Evolutionary conservation across 2,888 invertebrate species (phyloP), one percentile per base, ranked within the genome.

Genomic region (Xanthia togata): DNA sequence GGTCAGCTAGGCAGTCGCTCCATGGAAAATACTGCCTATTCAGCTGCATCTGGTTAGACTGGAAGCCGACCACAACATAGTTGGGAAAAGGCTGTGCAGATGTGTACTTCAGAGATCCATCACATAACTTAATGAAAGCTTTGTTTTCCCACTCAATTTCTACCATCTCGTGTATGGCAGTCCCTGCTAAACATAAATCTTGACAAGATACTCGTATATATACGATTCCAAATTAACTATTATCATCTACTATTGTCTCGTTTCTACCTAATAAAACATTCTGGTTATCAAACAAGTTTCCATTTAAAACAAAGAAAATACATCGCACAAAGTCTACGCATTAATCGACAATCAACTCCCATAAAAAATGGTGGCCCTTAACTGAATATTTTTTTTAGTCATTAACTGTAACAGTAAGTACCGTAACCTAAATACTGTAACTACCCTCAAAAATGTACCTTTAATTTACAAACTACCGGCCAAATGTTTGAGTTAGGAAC

Each of bases 401-500:
- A 79, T 83, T 79, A 83, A 63, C 73, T 26, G 41, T 47, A 78
- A 74, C 65, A 23, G 77, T 86, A 74, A 81, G 81, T 71, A 78
- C 17, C 78, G 81, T n/a, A n/a, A 76, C 88, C 84, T 70, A 75
- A 81, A 88, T 82, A 80, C 62, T 69, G 35, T 44, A 73, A 82
- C 82, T 82, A 79, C 75, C 76, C 60, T 70, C 70, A 71, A 84
- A 76, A 79, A 82, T 72, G 71, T 67, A 65, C 47, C 31, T 65
- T 76, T 81, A 71, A 82, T 81, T 84, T 75, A 68, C 26, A 74
- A 81, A 84, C 77, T 81, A 79, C 59, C 67, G 65, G 44, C 68
- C 53, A 26, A 47, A 70, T 69, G 70, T 84, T 86, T 86, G 79
- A 72, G 63, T 69, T 65, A 59, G 47, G 8, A 60, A 87, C 94